Evolutionary conservation across 1,140 invertebrate species (phyloP).

Genomic region (Gryllus bimaculatus): DNA sequence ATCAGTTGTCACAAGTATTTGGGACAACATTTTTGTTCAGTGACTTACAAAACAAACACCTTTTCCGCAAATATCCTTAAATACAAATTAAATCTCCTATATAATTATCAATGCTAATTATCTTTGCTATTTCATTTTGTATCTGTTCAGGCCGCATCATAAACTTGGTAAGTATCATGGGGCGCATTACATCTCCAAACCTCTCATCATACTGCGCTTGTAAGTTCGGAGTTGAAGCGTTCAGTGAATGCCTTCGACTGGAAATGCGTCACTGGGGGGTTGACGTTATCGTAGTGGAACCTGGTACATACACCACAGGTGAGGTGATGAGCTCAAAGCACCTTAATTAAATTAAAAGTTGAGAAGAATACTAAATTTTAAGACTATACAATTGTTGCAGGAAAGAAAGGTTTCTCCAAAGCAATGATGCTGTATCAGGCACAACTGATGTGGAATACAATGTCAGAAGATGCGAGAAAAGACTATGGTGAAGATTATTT

Average conservation of each 20-base stretch:
- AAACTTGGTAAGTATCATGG: constrained; percentile 43
- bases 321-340: constrained; percentile 30
- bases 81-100: neutral
- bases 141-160: constrained; percentile 31
- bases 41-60: neutral
- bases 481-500: constrained; percentile 73
- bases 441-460: constrained; percentile 65
- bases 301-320: constrained; percentile 68
- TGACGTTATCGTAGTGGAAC: constrained; percentile 71
- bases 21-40: neutral
- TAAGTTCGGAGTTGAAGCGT: constrained; percentile 66
- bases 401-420: constrained; percentile 42
- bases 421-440: constrained; percentile 62
- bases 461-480: constrained; percentile 61
- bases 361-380: neutral
- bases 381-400: constrained; percentile 9
- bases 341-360: neutral
- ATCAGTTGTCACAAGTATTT: too few species aligned
- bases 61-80: neutral
- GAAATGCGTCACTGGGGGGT: constrained; percentile 64
- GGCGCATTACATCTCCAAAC: constrained; percentile 63
- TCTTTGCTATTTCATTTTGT: neutral
- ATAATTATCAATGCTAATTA: neutral
- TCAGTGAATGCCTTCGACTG: constrained; percentile 66
- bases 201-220: constrained; percentile 69